These are phyloP conservation scores for Hemitrygon akajei DNA, from an alignment of 2,797 vertebrate species.

Conservation along the genomic window DNA sequence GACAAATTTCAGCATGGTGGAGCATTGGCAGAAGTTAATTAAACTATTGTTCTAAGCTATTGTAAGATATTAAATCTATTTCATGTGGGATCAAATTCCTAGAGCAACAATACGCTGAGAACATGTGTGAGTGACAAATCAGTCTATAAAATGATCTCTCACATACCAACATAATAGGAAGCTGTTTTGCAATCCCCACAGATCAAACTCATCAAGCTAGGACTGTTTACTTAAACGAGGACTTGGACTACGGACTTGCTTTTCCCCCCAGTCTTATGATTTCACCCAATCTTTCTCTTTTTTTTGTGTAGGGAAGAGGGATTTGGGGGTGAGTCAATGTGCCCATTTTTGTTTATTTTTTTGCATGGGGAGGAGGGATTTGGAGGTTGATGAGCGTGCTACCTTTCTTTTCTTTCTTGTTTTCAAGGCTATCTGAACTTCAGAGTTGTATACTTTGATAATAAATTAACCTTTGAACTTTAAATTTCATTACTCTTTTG, in stretches of 20 bases:
- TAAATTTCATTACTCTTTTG: not conserved
- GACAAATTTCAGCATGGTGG: not conserved
- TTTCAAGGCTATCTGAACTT: too few relatives aligned
- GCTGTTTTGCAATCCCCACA: not conserved
- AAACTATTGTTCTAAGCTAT: not conserved
- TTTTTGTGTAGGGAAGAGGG: too few relatives aligned
- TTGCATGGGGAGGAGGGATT: too few relatives aligned
- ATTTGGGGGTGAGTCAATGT: too few relatives aligned
- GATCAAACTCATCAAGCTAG: not conserved
- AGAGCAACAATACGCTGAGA: not conserved
- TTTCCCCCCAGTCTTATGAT: too few relatives aligned
- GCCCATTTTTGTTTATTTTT: too few relatives aligned
- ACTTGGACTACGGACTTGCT: not conserved
- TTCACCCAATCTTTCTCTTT: too few relatives aligned
- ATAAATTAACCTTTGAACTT: too few relatives aligned
- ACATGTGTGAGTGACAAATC: not conserved
- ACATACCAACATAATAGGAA: not conserved
- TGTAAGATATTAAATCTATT: not conserved
- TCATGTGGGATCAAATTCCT: not conserved
- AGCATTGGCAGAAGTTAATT: not conserved
- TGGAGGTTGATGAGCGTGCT: too few relatives aligned
- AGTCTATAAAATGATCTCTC: not conserved
- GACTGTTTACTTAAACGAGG: not conserved
- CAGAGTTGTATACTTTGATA: too few relatives aligned
- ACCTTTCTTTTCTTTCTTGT: too few relatives aligned